A percentile compares a stretch with the other conserved stretches of the same genome.
Conservation (phyloP, 2,113 vertebrate species). For the Chrysemys picta region DNA sequence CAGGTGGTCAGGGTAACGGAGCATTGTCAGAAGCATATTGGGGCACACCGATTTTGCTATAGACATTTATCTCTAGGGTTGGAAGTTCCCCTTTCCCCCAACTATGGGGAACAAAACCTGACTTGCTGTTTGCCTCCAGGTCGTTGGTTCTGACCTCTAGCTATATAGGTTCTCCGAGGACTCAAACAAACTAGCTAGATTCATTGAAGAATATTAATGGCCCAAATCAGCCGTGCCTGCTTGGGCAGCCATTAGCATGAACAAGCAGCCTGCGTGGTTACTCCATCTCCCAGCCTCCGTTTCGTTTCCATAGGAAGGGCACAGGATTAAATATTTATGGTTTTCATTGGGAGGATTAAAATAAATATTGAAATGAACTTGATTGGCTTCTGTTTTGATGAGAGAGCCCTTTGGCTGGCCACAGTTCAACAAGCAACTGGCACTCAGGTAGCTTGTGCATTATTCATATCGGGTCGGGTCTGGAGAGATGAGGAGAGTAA, state of each 20-base stretch:
- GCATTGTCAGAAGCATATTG: background rate
- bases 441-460: slow-evolving; percentile 5
- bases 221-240: background rate
- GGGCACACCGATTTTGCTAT: fast-evolving
- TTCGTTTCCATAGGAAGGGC: slow-evolving; percentile 29
- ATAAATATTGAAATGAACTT: slow-evolving; percentile 73
- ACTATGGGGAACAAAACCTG: background rate
- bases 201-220: slow-evolving; percentile 22
- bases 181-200: background rate
- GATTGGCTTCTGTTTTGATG: slow-evolving; percentile 62
- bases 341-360: slow-evolving; percentile 45
- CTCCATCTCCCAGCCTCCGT: background rate
- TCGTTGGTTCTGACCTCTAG: background rate
- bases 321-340: slow-evolving; percentile 65
- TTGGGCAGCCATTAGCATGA: background rate
- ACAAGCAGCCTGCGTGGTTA: fast-evolving
- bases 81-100: background rate
- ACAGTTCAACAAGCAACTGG: background rate
- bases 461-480: slow-evolving; percentile 35
- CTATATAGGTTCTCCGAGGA: background rate
- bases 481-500: slow-evolving; percentile 31
- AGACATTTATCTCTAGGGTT: fast-evolving
- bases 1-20: fast-evolving
- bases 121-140: background rate
- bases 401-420: slow-evolving; percentile 52